phyloP scores from a whole-genome alignment of 2,113 vertebrate genomes.

The Rhabdomys dilectus region DNA sequence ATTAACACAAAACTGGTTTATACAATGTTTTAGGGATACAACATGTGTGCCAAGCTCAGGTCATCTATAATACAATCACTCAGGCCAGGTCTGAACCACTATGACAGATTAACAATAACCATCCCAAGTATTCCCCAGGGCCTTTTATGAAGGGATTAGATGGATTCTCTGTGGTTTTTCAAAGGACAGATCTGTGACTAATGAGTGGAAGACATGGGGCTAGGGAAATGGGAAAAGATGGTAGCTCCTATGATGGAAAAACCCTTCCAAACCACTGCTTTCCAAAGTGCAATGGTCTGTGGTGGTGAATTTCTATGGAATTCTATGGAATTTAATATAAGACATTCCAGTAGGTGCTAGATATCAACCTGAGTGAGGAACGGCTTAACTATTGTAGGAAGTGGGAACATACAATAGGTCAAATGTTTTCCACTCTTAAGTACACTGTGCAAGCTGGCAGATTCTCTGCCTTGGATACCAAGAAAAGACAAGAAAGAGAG shows the following conservation, averaged over 20 bases:
- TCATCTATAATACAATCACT: slow-evolving; percentile 54
- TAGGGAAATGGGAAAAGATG: background rate
- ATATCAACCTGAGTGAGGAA: background rate
- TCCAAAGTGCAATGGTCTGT: slow-evolving; percentile 20
- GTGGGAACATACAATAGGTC: slow-evolving; percentile 12
- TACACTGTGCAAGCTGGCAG: background rate
- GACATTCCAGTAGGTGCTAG: slow-evolving; percentile 41
- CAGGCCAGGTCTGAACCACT: slow-evolving; percentile 46
- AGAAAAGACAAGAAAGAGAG: slow-evolving; percentile 15
- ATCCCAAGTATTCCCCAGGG: slow-evolving; percentile 35
- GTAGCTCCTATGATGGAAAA: slow-evolving; percentile 25
- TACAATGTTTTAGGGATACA: slow-evolving; percentile 8
- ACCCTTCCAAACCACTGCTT: background rate
- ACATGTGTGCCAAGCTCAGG: slow-evolving; percentile 21
- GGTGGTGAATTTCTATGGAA: slow-evolving; percentile 40
- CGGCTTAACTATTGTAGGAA: slow-evolving; percentile 34
- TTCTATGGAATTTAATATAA: too few relatives aligned
- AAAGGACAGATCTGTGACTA: slow-evolving; percentile 61
- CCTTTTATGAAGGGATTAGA: slow-evolving; percentile 68
- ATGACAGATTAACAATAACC: slow-evolving; percentile 68
- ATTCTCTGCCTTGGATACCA: background rate
- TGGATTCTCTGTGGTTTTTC: slow-evolving; percentile 64
- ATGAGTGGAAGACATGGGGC: background rate
- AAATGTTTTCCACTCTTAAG: slow-evolving; percentile 7
- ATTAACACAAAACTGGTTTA: slow-evolving; percentile 56